A percentile compares a stretch with the other conserved stretches of the same genome.
phyloP scores from a whole-genome alignment of 2,888 invertebrate genomes.

The Pollenia amentaria region DNA sequence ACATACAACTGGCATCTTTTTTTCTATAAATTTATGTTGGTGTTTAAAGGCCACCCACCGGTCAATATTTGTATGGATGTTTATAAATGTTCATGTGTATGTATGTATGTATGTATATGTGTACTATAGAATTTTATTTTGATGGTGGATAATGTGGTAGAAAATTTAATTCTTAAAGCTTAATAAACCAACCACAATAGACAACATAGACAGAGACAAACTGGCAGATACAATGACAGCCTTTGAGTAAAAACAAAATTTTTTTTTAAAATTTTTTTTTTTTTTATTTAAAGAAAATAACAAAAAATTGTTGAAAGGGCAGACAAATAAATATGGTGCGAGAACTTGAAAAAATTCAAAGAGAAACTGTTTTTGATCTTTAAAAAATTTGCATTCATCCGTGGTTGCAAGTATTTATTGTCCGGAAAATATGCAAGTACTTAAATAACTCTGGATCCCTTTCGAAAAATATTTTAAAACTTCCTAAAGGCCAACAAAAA shows the following conservation, averaged over 20 bases:
- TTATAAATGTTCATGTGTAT: neutral
- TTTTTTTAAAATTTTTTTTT: neutral
- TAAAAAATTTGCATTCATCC: no score
- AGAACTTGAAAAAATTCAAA: no score
- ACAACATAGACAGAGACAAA: conserved; percentile 2
- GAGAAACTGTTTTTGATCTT: no score
- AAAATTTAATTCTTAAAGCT: conserved; percentile 71
- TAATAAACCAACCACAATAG: conserved; percentile 65
- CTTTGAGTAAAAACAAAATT: neutral
- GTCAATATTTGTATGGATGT: conserved; percentile 24
- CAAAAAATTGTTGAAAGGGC: neutral
- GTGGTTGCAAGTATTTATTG: no score
- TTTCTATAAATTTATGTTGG: conserved; percentile 14
- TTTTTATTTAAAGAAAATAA: conserved; percentile 4
- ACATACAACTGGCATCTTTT: neutral
- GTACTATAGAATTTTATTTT: neutral
- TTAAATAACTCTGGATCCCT: no score
- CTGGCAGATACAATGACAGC: neutral
- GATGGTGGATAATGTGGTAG: conserved; percentile 60
- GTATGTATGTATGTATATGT: neutral
- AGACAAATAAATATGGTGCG: no score
- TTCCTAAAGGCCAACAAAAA: no score
- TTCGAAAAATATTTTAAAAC: no score
- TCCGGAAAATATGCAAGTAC: no score
- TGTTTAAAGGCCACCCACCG: conserved; percentile 51